A percentile compares a stretch with the other conserved stretches of the same genome.
These are phyloP conservation scores for Conger conger DNA, from an alignment of 2,113 vertebrate species.

Conservation along the genomic window DNA sequence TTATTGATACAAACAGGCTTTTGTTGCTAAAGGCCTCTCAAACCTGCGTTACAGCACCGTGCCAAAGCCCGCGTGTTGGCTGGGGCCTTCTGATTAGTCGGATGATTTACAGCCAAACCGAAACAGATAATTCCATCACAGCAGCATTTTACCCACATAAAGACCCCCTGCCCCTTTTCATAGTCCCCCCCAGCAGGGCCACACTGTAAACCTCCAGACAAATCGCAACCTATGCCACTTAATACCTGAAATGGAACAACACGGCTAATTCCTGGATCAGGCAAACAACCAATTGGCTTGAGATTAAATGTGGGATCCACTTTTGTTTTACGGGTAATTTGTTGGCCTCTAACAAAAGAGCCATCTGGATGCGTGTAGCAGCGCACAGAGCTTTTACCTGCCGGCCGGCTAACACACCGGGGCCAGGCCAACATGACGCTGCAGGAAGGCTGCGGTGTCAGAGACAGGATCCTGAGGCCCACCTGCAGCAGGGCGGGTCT, in stretches of 20 bases:
- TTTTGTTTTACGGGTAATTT: constrained; percentile 74
- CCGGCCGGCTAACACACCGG: constrained; percentile 29
- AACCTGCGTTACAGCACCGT: constrained; percentile 66
- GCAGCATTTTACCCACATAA: constrained; percentile 72
- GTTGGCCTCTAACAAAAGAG: constrained; percentile 67
- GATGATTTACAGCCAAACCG: constrained; percentile 69
- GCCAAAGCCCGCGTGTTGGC: constrained; percentile 77
- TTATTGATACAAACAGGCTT: constrained; percentile 64
- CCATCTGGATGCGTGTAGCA: constrained; percentile 63
- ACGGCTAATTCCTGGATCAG: constrained; percentile 73
- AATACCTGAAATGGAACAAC: constrained; percentile 35
- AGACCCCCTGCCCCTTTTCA: constrained; percentile 61
- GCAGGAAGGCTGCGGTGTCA: constrained; percentile 26
- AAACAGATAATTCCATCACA: constrained; percentile 79
- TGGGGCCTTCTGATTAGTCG: constrained; percentile 67
- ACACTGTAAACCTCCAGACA: constrained; percentile 50
- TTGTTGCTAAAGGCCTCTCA: constrained; percentile 61
- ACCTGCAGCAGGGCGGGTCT: constrained; percentile 22
- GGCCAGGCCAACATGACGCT: neutral
- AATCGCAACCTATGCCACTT: constrained; percentile 51
- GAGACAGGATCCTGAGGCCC: constrained; percentile 2
- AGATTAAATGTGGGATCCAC: constrained; percentile 78
- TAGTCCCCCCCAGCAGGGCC: constrained; percentile 44
- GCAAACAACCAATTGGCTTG: constrained; percentile 80
- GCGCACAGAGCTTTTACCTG: constrained; percentile 55